Base-by-base conservation (phyloP, 2,888 invertebrate species). In the Diaphora mendica region DNA sequence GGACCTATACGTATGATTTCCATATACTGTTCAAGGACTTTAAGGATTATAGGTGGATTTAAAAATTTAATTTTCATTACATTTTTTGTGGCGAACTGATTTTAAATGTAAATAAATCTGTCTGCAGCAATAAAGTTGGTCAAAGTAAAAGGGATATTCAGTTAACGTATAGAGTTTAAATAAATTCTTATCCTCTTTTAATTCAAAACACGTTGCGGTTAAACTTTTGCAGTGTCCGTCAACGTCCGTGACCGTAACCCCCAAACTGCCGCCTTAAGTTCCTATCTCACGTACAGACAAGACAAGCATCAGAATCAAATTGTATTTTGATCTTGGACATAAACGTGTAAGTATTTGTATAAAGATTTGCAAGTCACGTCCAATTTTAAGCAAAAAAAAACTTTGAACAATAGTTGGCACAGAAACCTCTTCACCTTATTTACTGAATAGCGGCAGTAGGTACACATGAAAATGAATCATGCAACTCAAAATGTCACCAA, bases 241-340 rank as follows among this genome's bases (percentile, higher is more conserved):
- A 84, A 85, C 84, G 90, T 86, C 88, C 90, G 87, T 90, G 93
- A 87, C 92, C 90, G 91, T 91, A 91, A 92, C 91, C 92, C 87
- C 84, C 79, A 83, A 86, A 83, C 82, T 82, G 84, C 79, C 82
- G 88, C 85, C 85, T 91, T 89, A 87, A 80, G 89, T 89, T 91
- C 86, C 88, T 89, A 88, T 86, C 90, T 90, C 93, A 93, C 93
- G 93, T 94, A 89, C 90, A 48, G 26, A 79, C 80, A 79, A 91
- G 91, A 94, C 93, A 93, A 92, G 85, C 89, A 91, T 91, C 92
- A 90, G 85, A 90, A 91, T 89, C 90, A 92, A 93, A 92, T 92
- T 89, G 90, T 91, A 89, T 90, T 92, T 92, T 92, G 91, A 93
- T 93, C 92, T 91, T 89, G 91, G 90, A 88, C 92, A 88, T 84